Evolutionary conservation across 2,888 invertebrate species (phyloP).

Genomic region (Tachina grossa): DNA sequence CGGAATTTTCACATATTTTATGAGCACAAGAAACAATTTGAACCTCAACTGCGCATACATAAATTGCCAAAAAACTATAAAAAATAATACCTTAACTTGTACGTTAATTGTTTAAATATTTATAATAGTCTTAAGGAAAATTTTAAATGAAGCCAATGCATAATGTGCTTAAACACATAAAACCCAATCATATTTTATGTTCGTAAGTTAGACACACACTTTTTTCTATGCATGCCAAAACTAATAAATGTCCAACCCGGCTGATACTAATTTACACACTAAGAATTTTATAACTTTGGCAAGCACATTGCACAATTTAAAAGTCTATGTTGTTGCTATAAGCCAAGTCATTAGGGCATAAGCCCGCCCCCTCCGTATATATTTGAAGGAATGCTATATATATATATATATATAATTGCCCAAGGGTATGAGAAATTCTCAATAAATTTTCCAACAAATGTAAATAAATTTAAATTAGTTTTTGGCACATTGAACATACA

Average conservation of each 20-base stretch:
- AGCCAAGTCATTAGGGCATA: slow-evolving; percentile 43
- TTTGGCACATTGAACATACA: slow-evolving; percentile 67
- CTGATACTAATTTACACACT: slow-evolving; percentile 24
- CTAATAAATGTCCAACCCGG: slow-evolving; percentile 65
- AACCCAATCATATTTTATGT: slow-evolving; percentile 63
- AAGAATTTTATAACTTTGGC: slow-evolving; percentile 37
- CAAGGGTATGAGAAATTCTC: slow-evolving; percentile 9
- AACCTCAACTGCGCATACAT: neutral
- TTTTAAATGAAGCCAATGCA: slow-evolving; percentile 15
- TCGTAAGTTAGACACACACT: neutral
- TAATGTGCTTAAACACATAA: slow-evolving; percentile 13
- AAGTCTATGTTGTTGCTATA: slow-evolving; percentile 14
- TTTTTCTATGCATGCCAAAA: slow-evolving; percentile 53
- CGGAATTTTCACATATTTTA: neutral
- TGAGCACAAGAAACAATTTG: neutral
- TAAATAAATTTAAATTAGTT: slow-evolving; percentile 71
- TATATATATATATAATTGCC: neutral
- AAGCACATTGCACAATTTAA: neutral
- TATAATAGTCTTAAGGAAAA: slow-evolving; percentile 27
- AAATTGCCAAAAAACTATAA: slow-evolving; percentile 16
- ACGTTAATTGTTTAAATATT: slow-evolving; percentile 68
- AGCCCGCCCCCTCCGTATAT: neutral
- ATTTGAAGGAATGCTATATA: neutral
- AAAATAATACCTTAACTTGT: slow-evolving; percentile 34
- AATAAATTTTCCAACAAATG: slow-evolving; percentile 61